Percentiles rank a stretch among this genome's conserved stretches.
Conservation (phyloP, 2,797 vertebrate genomes). For the Gymnoscopelus microlampas region DNA sequence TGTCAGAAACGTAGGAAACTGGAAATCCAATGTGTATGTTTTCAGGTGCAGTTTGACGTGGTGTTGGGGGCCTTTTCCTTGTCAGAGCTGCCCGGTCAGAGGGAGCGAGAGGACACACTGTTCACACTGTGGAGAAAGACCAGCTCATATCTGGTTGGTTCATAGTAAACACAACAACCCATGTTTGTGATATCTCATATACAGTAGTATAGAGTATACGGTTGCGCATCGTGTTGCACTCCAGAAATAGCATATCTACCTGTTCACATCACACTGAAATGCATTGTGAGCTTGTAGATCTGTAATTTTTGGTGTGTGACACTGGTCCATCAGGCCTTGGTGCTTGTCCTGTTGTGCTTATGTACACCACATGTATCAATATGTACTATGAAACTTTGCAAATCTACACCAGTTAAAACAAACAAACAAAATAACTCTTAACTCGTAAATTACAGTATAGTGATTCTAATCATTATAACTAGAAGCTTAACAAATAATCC, state of each 20-base stretch:
- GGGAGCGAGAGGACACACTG: slow-evolving; percentile 73
- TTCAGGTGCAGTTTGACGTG: slow-evolving; percentile 88
- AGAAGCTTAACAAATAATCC: background rate
- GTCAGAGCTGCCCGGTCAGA: slow-evolving; percentile 79
- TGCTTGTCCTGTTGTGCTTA: no score
- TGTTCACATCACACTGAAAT: no score
- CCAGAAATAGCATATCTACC: no score
- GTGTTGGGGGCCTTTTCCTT: slow-evolving; percentile 86
- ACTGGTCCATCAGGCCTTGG: background rate
- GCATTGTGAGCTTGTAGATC: no score
- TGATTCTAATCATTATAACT: no score
- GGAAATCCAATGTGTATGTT: slow-evolving; percentile 1
- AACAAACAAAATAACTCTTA: no score
- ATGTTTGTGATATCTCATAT: background rate
- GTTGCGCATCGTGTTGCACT: no score
- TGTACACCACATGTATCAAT: no score
- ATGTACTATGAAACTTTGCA: background rate
- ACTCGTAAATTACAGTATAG: no score
- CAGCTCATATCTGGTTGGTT: slow-evolving; percentile 82
- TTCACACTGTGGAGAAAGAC: slow-evolving; percentile 90
- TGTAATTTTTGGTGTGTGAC: background rate
- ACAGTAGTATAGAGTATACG: no score
- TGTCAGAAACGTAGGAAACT: no score
- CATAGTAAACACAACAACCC: background rate
- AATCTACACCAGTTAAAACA: no score